These are phyloP conservation scores for Holotrichia oblita DNA, from an alignment of 1,140 invertebrate genomes.

Conservation along the genomic window DNA sequence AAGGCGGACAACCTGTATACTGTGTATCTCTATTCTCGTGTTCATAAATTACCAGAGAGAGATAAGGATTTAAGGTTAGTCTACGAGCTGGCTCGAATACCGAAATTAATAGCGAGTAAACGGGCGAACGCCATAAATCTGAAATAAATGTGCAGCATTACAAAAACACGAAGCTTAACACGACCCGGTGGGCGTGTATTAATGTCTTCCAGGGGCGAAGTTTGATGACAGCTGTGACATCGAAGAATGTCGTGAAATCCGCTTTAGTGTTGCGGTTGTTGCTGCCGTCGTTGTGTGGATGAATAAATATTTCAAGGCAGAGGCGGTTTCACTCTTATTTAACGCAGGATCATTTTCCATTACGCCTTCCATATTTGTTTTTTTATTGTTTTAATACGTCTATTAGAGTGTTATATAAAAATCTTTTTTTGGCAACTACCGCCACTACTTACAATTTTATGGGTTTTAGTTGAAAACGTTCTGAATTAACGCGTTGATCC, in stretches of 20 bases:
- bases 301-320: constrained; percentile 13
- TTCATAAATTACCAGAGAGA: not conserved
- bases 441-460: not conserved
- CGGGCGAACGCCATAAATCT: constrained; percentile 49
- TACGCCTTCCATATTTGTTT: not conserved
- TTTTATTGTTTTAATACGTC: not conserved
- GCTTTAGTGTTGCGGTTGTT: constrained; percentile 11
- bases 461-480: not conserved
- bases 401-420: not conserved
- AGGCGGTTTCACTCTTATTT: not conserved
- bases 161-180: constrained; percentile 52
- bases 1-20: not conserved
- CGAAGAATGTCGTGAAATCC: constrained; percentile 44
- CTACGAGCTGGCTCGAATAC: not conserved
- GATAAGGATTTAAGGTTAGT: not conserved
- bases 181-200: constrained; percentile 52
- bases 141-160: constrained; percentile 53
- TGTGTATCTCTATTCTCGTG: constrained; percentile 1
- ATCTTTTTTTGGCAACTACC: too few species aligned
- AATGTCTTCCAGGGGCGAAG: constrained; percentile 53
- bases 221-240: constrained; percentile 53
- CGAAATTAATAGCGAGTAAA: constrained; percentile 13
- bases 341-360: not conserved
- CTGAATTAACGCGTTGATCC: too few species aligned
- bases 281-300: not conserved